Evolutionary conservation across 2,888 invertebrate genomes (phyloP), one percentile per base, ranked within the genome.

Genomic region (Criorhina ranunculi): DNA sequence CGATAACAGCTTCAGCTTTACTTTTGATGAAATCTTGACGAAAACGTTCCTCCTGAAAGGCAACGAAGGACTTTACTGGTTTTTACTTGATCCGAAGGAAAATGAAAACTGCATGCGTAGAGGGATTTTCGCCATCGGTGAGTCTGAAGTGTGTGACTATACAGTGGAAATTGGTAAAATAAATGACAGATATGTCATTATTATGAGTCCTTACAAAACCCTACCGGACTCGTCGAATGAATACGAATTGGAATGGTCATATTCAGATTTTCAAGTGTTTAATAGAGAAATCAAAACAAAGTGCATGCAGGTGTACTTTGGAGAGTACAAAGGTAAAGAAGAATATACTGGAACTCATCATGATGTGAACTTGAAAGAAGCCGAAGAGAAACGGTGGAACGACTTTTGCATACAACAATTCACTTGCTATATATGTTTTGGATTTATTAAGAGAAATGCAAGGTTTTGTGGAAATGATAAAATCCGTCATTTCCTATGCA

Each of bases 401-500:
- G 6, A 51, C 0, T 5, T 33, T 57, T 86, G 78, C 7, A 5
- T 86, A 15, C 76, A 87, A 3, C 44, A 42, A 1, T 87, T 88
- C n/a, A 87, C 81, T 1, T 88, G 87, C 53, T 44, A 8, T 7
- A 67, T 88, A 0, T 88, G 88, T 42, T 80, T 82, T 3, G 87
- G 87, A 8, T 87, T 46, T n/a, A 88, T 88, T 19, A 73, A 79
- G 0, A 82, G 76, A 6, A 86, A 88, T 76, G 87, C 86, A 2
- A 70, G 87, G 11, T 87, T 87, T 60, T 88, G 88, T 55, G 87
- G 87, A 64, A 83, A 86, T 51, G n/a, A n/a, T n/a, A n/a, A n/a
- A n/a, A n/a, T n/a, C n/a, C 42, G 55, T 2, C 88, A 88, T 53
- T 87, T 64, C 59, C 37, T 88, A 6, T 88, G 88, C 51, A 46